Evolutionary conservation across 2,888 invertebrate species (phyloP), one percentile per base, ranked within the genome.

Genomic region (Conchocele bisecta): DNA sequence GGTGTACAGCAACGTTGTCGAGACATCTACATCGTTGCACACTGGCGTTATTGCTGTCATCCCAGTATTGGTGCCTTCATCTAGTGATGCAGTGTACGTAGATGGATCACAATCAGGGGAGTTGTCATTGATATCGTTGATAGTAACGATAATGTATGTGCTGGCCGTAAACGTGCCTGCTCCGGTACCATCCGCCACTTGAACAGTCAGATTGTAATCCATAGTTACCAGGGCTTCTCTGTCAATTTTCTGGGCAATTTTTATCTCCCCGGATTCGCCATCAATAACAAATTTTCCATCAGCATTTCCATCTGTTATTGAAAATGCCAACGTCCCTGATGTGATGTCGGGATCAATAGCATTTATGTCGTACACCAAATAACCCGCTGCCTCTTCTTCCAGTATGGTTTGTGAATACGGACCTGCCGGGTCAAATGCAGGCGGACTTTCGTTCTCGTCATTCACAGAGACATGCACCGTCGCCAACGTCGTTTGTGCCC

Each of bases 401-500:
- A 61, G 50, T 11, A 78, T 54, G 20, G 42, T 63, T 3, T 59
- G 31, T 1, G 72, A 59, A 28, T 74, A 74, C 0, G 72, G 79
- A 20, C 75, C 65, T 15, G 81, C 44, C 17, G 78, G 80, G 2
- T 50, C 41, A 58, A 84, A 87, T 0, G 61, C 46, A 6, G 87
- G 87, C 2, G 70, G 53, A 41, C 82, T 83, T 63, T 87, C 87
- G 67, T 87, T 86, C 6, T 72, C 65, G 61, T 87, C 82, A 7
- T 57, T 63, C 0, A 87, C 79, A 9, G 46, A 66, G 0, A 87
- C 74, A 1, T 79, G 82, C 13, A 86, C 83, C 75, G 96, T 93
- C 28, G 98, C 96, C 92, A 98, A 97, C 91, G 97, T 95, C 92
- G 97, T 97, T 58, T 97, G 96, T 0, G 97, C 97, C 1, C 79